Evolutionary conservation across 2,888 invertebrate genomes (phyloP).

Genomic region (Andrena bicolor): DNA sequence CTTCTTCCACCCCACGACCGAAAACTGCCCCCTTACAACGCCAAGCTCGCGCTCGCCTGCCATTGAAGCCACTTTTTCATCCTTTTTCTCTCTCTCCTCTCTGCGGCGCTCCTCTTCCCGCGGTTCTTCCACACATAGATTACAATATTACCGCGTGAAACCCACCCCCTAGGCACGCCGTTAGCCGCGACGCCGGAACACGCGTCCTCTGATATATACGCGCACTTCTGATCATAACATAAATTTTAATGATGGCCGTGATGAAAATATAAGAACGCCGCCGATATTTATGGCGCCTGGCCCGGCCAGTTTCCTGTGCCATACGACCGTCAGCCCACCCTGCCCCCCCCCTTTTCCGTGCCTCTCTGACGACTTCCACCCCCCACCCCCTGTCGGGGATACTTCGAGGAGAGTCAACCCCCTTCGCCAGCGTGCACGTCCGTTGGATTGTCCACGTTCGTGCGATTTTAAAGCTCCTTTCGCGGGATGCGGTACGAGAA

Average conservation of each 20-base stretch:
- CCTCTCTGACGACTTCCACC: conserved; percentile 27
- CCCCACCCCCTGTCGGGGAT: not conserved
- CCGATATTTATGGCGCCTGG: conserved; percentile 81
- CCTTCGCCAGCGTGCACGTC: not conserved
- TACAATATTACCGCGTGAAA: conserved; percentile 82
- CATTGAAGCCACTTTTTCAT: conserved; percentile 84
- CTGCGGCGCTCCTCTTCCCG: conserved; percentile 74
- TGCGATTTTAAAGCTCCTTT: not conserved
- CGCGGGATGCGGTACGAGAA: not conserved
- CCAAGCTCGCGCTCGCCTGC: conserved; percentile 65
- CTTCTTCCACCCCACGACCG: conserved; percentile 70
- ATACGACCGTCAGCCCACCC: conserved; percentile 31
- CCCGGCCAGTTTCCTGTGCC: conserved; percentile 58
- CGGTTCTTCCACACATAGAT: conserved; percentile 84
- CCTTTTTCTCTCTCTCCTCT: conserved; percentile 66
- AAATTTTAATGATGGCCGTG: conserved; percentile 84
- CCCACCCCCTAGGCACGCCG: conserved; percentile 66
- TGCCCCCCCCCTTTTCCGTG: not conserved
- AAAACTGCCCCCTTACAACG: conserved; percentile 80
- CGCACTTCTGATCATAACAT: conserved; percentile 84
- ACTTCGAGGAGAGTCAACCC: conserved; percentile 36
- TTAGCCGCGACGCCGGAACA: conserved; percentile 57
- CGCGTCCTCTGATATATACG: conserved; percentile 80
- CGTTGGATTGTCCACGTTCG: not conserved
- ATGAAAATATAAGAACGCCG: conserved; percentile 85